These are phyloP conservation scores for Bombus turneri DNA, from an alignment of 1,140 invertebrate species.

Conservation along the genomic window DNA sequence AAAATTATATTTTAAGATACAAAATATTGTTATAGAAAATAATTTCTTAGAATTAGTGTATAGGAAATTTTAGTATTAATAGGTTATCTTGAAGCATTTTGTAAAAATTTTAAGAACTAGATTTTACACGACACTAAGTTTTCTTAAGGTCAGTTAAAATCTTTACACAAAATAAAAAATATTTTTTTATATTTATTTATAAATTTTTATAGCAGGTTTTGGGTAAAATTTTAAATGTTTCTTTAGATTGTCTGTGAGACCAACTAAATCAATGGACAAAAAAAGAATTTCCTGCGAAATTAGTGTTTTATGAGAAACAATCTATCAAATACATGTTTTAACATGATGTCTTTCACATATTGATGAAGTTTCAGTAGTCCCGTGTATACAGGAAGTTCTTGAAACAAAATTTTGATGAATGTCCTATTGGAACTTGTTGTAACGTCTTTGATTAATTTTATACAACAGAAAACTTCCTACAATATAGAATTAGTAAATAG, in stretches of 20 bases:
- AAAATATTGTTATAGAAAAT: neutral
- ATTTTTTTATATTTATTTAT: neutral
- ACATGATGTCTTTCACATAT: conserved; percentile 93
- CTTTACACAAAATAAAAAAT: no score
- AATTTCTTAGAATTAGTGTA: neutral
- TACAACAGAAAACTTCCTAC: conserved; percentile 93
- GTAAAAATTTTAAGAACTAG: neutral
- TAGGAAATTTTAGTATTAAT: neutral
- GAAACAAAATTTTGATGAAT: conserved; percentile 98
- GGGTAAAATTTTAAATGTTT: conserved; percentile 91
- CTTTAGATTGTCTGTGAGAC: conserved; percentile 95
- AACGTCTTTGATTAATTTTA: conserved; percentile 97
- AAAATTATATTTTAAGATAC: conserved; percentile 7
- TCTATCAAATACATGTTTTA: conserved; percentile 94
- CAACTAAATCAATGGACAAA: conserved; percentile 98
- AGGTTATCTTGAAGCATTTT: neutral
- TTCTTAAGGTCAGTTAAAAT: no score
- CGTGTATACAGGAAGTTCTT: conserved; percentile 98
- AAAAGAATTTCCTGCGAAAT: conserved; percentile 99
- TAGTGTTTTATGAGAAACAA: conserved; percentile 96
- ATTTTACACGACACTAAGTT: neutral
- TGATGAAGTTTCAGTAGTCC: conserved; percentile 95
- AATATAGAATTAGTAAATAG: conserved; percentile 98
- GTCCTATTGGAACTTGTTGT: conserved; percentile 98
- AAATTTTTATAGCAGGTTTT: conserved; percentile 52